These are phyloP conservation scores for Halisarca cf. caerulea DNA, from an alignment of 37 sponge, comb jelly and placozoan species.

Conservation along the genomic window DNA sequence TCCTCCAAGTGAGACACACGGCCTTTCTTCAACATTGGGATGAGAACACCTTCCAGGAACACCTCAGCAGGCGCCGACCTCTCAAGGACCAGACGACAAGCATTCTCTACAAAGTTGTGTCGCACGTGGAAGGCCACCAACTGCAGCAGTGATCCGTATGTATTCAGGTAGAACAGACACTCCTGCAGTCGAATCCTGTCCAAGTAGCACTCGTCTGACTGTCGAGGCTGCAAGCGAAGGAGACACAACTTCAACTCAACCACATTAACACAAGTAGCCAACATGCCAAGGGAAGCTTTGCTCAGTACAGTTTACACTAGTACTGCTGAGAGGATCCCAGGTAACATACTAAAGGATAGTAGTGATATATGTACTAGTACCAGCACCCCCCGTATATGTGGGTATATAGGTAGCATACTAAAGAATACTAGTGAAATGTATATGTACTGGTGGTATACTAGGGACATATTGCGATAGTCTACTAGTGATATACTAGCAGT, in stretches of 20 bases:
- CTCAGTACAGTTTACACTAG: too few relatives aligned
- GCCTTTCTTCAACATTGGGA: constrained; percentile 75
- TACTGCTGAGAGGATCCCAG: too few relatives aligned
- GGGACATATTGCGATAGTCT: too few relatives aligned
- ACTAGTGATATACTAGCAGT: too few relatives aligned
- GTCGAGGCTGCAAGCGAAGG: background rate
- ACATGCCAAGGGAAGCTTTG: too few relatives aligned
- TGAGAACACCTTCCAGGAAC: constrained; percentile 78
- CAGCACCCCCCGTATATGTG: too few relatives aligned
- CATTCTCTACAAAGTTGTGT: constrained; percentile 67
- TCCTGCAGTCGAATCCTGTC: constrained; percentile 70
- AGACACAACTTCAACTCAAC: too few relatives aligned
- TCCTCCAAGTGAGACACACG: constrained; percentile 51
- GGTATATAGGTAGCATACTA: too few relatives aligned
- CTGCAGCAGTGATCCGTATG: constrained; percentile 62
- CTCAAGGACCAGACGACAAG: constrained; percentile 72
- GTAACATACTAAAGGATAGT: too few relatives aligned
- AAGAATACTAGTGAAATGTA: too few relatives aligned
- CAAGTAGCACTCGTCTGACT: constrained; percentile 47
- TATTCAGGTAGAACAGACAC: constrained; percentile 83
- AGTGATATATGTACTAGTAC: too few relatives aligned
- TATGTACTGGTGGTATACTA: background rate
- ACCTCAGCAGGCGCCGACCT: constrained; percentile 73
- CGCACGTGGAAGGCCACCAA: constrained; percentile 76
- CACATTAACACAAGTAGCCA: background rate